Base-by-base conservation (phyloP, 2,888 invertebrate species). In the Lasioglossum malachurum region DNA sequence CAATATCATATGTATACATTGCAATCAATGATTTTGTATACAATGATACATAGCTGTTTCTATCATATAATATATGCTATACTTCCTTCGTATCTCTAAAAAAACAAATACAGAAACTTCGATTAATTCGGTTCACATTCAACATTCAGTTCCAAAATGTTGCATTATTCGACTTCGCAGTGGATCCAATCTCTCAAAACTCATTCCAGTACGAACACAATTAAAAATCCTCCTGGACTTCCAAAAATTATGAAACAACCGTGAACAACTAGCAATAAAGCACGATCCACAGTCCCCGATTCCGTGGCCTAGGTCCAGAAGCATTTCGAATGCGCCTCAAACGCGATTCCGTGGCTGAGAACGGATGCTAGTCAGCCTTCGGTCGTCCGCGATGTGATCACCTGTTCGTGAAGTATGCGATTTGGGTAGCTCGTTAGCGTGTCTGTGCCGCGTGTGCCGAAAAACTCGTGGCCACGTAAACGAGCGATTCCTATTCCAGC, bases 401-500 rank as follows among this genome's bases (percentile, higher is more conserved):
- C 57, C 23, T 41, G 38, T 77, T 74, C 69, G 38, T n/a, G 67
- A 78, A 53, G 49, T 74, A n/a, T 38, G 44, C 49, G 69, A 75
- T 44, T 72, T 75, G 69, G 60, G 71, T 71, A 31, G 75, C 84
- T 84, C 84, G 84, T 84, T 84, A 84, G 75, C 75, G 41, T 7
- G 76, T 16, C 44, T n/a, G 31, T 49, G 38, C 41, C 19, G 57
- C n/a, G n/a, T 57, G 27, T 35, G 57, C 16, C 64, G 71, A 83
- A 83, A 78, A 83, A 64, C 82, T 8, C 80, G 41, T 35, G 60
- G 14, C n/a, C 53, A 78, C 27, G 84, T 72, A 78, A 67, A 78
- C 84, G 44, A 72, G 72, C 84, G 41, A 84, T 84, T 78, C 35
- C 84, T 78, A 84, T 84, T 75, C 84, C 53, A 57, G n/a, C 78